phyloP scores from a whole-genome alignment of 2,888 invertebrate species.

The Cremastinae sp. region DNA sequence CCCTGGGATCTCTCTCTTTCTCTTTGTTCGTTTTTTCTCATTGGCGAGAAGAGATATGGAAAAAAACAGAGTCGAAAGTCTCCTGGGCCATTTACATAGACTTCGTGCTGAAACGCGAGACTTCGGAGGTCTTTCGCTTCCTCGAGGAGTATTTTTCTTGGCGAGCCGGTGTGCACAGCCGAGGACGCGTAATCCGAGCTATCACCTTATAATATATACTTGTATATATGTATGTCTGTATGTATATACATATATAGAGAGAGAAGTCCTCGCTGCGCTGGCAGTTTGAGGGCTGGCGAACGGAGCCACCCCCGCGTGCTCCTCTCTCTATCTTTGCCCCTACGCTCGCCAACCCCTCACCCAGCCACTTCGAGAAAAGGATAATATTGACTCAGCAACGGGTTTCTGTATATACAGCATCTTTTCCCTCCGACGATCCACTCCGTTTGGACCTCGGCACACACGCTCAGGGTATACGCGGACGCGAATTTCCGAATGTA shows the following conservation, averaged over 20 bases:
- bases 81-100: constrained; percentile 51
- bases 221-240: constrained; percentile 4
- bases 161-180: constrained; percentile 44
- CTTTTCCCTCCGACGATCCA: constrained; percentile 53
- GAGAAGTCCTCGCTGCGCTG: constrained; percentile 58
- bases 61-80: constrained; percentile 51
- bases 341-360: constrained; percentile 39
- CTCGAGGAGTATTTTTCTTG: constrained; percentile 66
- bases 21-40: constrained; percentile 5
- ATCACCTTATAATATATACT: constrained; percentile 71
- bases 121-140: constrained; percentile 52
- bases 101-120: constrained; percentile 52
- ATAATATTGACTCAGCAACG: constrained; percentile 72
- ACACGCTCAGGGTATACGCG: constrained; percentile 8
- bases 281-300: constrained; percentile 63
- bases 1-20: not conserved
- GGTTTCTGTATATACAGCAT: constrained; percentile 45
- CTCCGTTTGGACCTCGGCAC: constrained; percentile 33
- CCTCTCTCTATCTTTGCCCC: constrained; percentile 29
- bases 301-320: constrained; percentile 55
- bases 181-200: constrained; percentile 71
- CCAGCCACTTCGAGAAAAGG: constrained; percentile 66
- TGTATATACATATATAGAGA: too few relatives aligned
- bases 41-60: constrained; percentile 39
- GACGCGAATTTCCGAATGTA: constrained; percentile 28